A percentile compares a stretch with the other conserved stretches of the same genome.
phyloP scores from a whole-genome alignment of 2,888 invertebrate genomes.

The Trachelus stipa region DNA sequence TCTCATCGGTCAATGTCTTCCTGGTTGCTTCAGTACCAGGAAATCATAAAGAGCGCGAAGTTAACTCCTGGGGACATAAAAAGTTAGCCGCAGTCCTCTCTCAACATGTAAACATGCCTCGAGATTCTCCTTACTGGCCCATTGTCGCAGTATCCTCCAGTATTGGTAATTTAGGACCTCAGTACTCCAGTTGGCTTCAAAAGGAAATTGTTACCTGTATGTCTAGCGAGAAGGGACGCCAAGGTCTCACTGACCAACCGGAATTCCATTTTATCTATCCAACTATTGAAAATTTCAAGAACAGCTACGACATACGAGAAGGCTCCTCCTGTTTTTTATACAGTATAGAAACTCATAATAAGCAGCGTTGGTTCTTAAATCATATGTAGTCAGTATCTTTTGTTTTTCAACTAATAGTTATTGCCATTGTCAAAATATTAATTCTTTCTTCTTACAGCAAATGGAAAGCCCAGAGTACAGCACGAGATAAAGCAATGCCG shows the following conservation, averaged over 20 bases:
- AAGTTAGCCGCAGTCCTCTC: conserved; percentile 68
- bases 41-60: conserved; percentile 73
- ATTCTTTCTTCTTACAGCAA: conserved; percentile 70
- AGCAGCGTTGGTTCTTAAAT: conserved; percentile 85
- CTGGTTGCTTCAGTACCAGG: conserved; percentile 90
- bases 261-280: conserved; percentile 80
- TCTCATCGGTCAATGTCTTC: conserved; percentile 84
- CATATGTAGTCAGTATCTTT: conserved; percentile 77
- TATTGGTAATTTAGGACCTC: conserved; percentile 86
- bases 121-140: conserved; percentile 72
- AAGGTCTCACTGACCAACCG: conserved; percentile 70
- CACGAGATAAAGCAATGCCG: conserved; percentile 88
- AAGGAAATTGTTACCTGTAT: conserved; percentile 79
- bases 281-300: conserved; percentile 83
- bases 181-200: conserved; percentile 77
- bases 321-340: conserved; percentile 94
- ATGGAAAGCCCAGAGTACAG: conserved; percentile 81
- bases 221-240: conserved; percentile 68
- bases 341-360: conserved; percentile 78
- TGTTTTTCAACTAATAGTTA: conserved; percentile 10
- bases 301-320: conserved; percentile 84
- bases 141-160: conserved; percentile 91
- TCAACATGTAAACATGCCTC: conserved; percentile 72
- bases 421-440: conserved; percentile 4
- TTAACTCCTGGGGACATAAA: conserved; percentile 73